Percentiles rank a stretch among this genome's conserved stretches.
Evolutionary conservation across 2,797 vertebrate species (phyloP).

Genomic region (Botia almorhae): DNA sequence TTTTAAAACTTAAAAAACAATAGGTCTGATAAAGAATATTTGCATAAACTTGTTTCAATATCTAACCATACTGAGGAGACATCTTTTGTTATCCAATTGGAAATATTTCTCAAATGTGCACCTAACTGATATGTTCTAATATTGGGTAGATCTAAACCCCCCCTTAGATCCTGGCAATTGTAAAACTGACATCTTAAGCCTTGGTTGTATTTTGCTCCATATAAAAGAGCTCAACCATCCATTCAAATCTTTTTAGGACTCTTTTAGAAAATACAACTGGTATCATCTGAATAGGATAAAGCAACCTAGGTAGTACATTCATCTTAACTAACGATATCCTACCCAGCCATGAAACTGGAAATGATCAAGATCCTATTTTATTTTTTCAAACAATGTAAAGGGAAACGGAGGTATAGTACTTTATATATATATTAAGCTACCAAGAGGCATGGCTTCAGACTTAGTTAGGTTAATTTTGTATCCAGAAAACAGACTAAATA

Average conservation of each 20-base stretch:
- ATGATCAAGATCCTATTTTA: conserved; percentile 10
- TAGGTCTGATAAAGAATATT: neutral
- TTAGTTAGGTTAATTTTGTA: conserved; percentile 44
- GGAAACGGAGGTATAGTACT: neutral
- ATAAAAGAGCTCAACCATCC: conserved; percentile 38
- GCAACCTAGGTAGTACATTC: conserved; percentile 10
- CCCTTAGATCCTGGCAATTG: conserved; percentile 17
- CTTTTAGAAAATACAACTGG: conserved; percentile 29
- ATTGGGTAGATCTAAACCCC: conserved; percentile 28
- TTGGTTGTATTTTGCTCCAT: conserved; percentile 34
- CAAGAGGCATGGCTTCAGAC: conserved; percentile 41
- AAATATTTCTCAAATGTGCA: conserved; percentile 40
- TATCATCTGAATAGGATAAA: conserved; percentile 26
- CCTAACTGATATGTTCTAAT: conserved; percentile 31
- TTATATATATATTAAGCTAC: neutral
- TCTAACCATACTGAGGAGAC: conserved; percentile 18
- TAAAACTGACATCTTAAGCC: conserved; percentile 31
- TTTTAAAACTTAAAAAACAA: neutral
- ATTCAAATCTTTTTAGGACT: conserved; percentile 23
- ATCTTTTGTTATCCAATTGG: conserved; percentile 8
- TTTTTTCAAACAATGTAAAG: conserved; percentile 35
- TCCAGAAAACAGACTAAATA: conserved; percentile 43
- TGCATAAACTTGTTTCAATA: conserved; percentile 5
- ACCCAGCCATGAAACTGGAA: too few species aligned
- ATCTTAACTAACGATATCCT: conserved; percentile 33